Base-by-base conservation (phyloP, 2,113 vertebrate species). In the Coptodon bakossiorum region DNA sequence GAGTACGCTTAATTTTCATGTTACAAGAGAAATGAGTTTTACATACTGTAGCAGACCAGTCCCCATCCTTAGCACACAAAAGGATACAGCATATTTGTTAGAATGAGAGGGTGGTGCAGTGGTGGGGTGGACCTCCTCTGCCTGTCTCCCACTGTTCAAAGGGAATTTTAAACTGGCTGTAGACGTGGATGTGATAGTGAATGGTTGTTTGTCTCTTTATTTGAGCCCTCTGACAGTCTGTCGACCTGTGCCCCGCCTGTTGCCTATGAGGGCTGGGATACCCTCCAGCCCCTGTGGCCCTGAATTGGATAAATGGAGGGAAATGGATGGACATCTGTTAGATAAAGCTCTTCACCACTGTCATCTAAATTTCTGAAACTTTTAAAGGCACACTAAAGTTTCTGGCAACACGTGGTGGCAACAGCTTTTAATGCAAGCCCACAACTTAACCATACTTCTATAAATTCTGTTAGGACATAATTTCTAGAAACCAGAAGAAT, bases 141-240 rank as follows among this genome's bases (percentile, higher is more conserved):
- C 4, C 34, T 38, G 34, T 68, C 19, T 68, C 11, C 34, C 19
- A 22, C 19, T 22, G 34, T 68, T 68, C 34, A 38, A 68, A 68
- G 4, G 11, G n/a, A 68, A 22, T 38, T 66, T 66, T 36, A 38
- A 66, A n/a, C 17, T 66, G 19, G 34, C 19, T 1, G 19, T 34
- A 66, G 34, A 66, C 2, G 1, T 22, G 61, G 10, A 36, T 66
- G 61, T 68, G 34, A 68, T 19, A 22, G 4, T 68, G 34, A 13
- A 38, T 38, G 7, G 34, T 38, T 38, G 34, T 13, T 38, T 68
- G 19, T 38, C 11, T 68, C 34, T 66, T 38, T 66, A 38, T 66
- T 38, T 66, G 9, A 22, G 10, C 34, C 34, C 19, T 0, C 10
- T 38, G 61, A 66, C 19, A 0, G 34, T 22, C 4, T 66, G 34